phyloP scores from a whole-genome alignment of 2,113 vertebrate genomes.

The Corythornis vintsioides region DNA sequence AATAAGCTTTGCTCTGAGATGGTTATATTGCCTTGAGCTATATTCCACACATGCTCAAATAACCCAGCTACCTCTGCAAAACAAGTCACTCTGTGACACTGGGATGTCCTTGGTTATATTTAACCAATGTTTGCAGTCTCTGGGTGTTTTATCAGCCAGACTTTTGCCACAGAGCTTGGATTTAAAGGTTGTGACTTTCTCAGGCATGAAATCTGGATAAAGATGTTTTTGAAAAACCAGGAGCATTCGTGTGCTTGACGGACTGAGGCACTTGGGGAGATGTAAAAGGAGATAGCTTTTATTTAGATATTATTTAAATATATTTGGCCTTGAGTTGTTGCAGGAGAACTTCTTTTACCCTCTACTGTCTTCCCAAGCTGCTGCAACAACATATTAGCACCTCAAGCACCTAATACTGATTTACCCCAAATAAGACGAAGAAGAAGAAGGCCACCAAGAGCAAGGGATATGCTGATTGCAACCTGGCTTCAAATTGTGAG shows the following conservation, averaged over 20 bases:
- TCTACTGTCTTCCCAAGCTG: rapidly evolving
- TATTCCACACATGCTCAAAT: not conserved
- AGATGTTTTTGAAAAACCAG: not conserved
- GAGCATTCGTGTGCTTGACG: not conserved
- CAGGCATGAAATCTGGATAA: not conserved
- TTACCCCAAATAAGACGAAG: not conserved
- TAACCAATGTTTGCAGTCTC: not conserved
- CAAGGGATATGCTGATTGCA: not conserved
- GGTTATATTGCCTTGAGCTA: not conserved
- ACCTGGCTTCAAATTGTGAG: not conserved
- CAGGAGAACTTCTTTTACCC: not conserved
- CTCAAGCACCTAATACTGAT: not conserved
- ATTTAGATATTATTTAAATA: too few relatives aligned
- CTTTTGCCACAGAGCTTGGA: not conserved
- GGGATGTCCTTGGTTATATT: not conserved
- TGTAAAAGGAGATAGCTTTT: not conserved
- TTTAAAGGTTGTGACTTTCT: not conserved
- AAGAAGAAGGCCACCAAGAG: not conserved
- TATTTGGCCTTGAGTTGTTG: not conserved
- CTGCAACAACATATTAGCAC: not conserved
- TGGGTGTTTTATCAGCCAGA: not conserved
- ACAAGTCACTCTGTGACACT: not conserved
- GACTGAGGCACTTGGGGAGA: not conserved
- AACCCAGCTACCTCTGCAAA: not conserved
- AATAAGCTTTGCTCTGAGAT: not conserved